Base-by-base conservation (phyloP, 2,888 invertebrate species). In the Cyrtodaria siliqua region DNA sequence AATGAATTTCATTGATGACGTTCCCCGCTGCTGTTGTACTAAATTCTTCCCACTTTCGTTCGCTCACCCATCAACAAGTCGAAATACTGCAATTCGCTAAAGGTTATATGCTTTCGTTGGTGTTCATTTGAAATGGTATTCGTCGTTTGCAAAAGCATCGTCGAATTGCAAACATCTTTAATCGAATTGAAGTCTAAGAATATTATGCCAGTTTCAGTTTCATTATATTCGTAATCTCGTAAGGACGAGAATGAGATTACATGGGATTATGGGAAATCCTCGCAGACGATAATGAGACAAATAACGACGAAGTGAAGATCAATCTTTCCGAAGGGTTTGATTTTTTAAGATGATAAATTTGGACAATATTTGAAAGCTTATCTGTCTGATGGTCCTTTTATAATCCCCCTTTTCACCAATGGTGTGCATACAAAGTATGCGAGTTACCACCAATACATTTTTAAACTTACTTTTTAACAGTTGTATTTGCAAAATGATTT, bases 181-280 rank as follows among this genome's bases (percentile, higher is more conserved):
- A 72, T 72, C 60, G 61, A 72, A 72, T 72, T 72, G 33, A 53
- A 72, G 60, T 72, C 53, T 59, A 59, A 66, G 59, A 61, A 64
- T 52, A 55, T 59, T 60, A 52, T 56, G 64, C 64, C 27, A 53
- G 72, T 59, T 53, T 60, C 66, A 55, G 61, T 72, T 75, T 74
- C 79, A 79, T 79, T 79, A 74, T 71, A 67, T 33, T 57, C 57
- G 63, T 75, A 79, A 79, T 79, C 79, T 72, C 79, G 71, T 75
- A 67, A 71, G 79, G 69, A 74, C 79, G 70, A 69, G 74, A 63
- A 55, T 40, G 62, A 62, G 79, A 79, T 79, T 79, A 79, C 57
- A 33, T 27, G 57, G 67, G 77, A 71, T 77, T 72, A 68, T 67
- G 59, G 67, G 57, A 60, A 77, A 71, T 71, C 77, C 77, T 56